Base-by-base conservation (phyloP, 2,113 vertebrate genomes). In the Microtus richardsoni region DNA sequence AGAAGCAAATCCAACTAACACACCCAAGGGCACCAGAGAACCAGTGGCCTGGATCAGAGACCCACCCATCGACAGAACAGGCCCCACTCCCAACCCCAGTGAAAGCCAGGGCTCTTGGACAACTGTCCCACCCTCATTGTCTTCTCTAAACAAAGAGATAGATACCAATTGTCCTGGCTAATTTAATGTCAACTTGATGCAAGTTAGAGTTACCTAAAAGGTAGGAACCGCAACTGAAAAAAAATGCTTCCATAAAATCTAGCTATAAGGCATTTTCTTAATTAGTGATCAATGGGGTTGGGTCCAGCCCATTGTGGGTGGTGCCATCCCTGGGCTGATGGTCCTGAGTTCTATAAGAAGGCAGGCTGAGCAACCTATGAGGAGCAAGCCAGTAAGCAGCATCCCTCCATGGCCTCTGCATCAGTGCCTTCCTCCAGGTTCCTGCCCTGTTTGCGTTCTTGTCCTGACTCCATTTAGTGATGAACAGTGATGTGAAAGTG, bases 101-200 rank as follows among this genome's bases (percentile, higher is more conserved):
- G n/a, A n/a, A 84, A 89, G 78, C 7, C 1, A 3, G 85, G 54
- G 7, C 85, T 85, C 7, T 71, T 33, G 22, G 0, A 75, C 13
- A 74, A 36, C 14, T 28, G 24, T 9, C 39, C 64, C 4, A 9
- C 52, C 2, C 10, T 54, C 36, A 64, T 7, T 54, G 83, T 84
- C 36, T 58, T 94, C 66, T 95, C 70, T 71, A 89, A 86, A 83
- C 33, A n/a, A 91, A 78, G 68, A 77, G 73, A 91, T 52, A 87
- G 74, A 71, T 14, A 83, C 30, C 5, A 30, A 62, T 83, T 68
- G 39, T 64, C 44, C n/a, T 41, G 71, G 71, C 71, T 73, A 73
- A 21, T 73, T 73, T 64, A 19, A 62, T 17, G 58, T 30, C 80
- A 83, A 62, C n/a, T 41, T 62, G 80, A 62, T 24, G 41, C 79